Evolutionary conservation across 2,797 vertebrate species (phyloP).

Genomic region (Notamacropus eugenii): DNA sequence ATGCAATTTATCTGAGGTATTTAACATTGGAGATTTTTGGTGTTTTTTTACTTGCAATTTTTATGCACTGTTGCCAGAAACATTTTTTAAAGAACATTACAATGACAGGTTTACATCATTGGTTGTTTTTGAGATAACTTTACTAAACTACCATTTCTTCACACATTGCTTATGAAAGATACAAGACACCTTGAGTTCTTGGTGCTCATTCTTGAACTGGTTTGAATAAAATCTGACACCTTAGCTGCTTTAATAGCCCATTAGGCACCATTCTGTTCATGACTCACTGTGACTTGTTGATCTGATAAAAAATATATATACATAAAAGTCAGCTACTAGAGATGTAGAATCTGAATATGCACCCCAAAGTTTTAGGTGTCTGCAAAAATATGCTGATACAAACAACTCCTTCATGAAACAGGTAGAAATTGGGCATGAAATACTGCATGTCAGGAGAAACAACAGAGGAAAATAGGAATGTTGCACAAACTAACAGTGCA

Average conservation of each 20-base stretch:
- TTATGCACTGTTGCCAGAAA: constrained; percentile 40
- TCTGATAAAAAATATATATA: background rate
- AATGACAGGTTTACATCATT: constrained; percentile 47
- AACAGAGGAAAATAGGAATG: constrained; percentile 50
- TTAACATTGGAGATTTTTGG: constrained; percentile 29
- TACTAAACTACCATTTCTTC: constrained; percentile 48
- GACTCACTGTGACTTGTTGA: constrained; percentile 45
- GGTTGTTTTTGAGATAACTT: constrained; percentile 41
- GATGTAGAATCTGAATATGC: background rate
- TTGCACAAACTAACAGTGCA: constrained; percentile 37
- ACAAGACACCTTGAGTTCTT: constrained; percentile 66
- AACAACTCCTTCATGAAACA: constrained; percentile 27
- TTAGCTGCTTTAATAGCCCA: constrained; percentile 60
- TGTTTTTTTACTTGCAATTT: constrained; percentile 11
- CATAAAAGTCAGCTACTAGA: constrained; percentile 20
- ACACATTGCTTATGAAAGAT: constrained; percentile 60
- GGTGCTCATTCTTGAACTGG: constrained; percentile 53
- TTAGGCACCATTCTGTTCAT: constrained; percentile 45
- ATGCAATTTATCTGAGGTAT: constrained; percentile 54
- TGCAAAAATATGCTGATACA: background rate
- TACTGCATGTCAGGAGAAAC: background rate
- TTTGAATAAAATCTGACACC: constrained; percentile 54
- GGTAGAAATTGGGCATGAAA: constrained; percentile 17
- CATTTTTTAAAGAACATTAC: constrained; percentile 51
- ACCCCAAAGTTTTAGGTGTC: constrained; percentile 13